Evolutionary conservation across 2,888 invertebrate species (phyloP).

Genomic region (Phalera bucephala): DNA sequence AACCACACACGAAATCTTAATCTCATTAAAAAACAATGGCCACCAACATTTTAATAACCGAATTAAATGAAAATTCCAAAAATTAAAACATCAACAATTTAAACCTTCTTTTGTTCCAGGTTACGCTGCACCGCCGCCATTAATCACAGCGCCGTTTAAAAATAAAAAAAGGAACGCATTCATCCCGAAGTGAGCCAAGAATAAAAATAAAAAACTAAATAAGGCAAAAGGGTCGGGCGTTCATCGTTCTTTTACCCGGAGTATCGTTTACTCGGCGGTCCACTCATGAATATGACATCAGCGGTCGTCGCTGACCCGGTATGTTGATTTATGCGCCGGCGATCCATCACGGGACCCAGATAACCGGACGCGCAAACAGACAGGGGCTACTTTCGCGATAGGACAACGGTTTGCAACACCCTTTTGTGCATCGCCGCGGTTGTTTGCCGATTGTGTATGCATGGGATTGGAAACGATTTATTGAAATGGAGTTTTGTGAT

Average conservation of each 20-base stretch:
- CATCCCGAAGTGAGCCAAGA: slow-evolving; percentile 42
- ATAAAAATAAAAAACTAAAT: slow-evolving; percentile 54
- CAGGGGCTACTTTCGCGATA: slow-evolving; percentile 41
- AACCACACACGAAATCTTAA: no score
- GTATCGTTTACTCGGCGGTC: slow-evolving; percentile 45
- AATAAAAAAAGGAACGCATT: slow-evolving; percentile 35
- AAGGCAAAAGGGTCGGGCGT: slow-evolving; percentile 44
- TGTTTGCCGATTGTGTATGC: slow-evolving; percentile 58
- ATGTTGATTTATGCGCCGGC: slow-evolving; percentile 65
- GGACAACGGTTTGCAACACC: slow-evolving; percentile 32
- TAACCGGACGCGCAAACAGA: slow-evolving; percentile 40
- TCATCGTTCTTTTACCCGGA: slow-evolving; percentile 39
- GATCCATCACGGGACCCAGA: slow-evolving; percentile 60
- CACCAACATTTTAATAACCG: no score
- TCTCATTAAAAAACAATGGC: no score
- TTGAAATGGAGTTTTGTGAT: slow-evolving; percentile 42
- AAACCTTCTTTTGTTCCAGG: slow-evolving; percentile 61
- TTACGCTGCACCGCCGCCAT: slow-evolving; percentile 37
- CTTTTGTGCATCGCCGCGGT: slow-evolving; percentile 39
- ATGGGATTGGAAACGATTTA: slow-evolving; percentile 48
- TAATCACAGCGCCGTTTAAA: slow-evolving; percentile 49
- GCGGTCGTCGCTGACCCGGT: slow-evolving; percentile 54
- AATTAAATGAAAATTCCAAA: no score
- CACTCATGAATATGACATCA: slow-evolving; percentile 78
- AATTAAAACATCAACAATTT: slow-evolving; percentile 12